Percentiles rank a stretch among this genome's conserved stretches.
Conservation (phyloP, 2,888 invertebrate genomes). For the Acronicta alni region DNA sequence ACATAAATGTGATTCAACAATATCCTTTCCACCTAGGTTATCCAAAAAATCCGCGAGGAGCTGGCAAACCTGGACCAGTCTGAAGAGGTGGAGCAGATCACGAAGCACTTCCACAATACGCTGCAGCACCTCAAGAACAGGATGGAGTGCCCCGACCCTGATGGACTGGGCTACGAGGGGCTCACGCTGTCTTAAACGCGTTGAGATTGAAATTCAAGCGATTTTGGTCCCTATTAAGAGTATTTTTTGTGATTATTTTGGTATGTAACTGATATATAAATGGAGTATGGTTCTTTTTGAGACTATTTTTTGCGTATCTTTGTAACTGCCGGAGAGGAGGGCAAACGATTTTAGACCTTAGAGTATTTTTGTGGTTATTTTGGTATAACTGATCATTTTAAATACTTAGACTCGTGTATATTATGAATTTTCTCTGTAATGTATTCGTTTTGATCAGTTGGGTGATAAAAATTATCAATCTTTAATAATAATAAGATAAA, state of each 20-base stretch:
- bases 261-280: neutral
- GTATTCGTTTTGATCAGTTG: too few relatives aligned
- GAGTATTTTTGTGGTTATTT: too few relatives aligned
- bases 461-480: too few relatives aligned
- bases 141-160: conserved; percentile 91
- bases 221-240: neutral
- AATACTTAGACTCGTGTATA: too few relatives aligned
- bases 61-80: conserved; percentile 97
- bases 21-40: conserved; percentile 90
- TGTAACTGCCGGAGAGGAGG: too few relatives aligned
- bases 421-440: too few relatives aligned
- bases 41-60: conserved; percentile 97
- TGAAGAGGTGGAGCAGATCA: conserved; percentile 98
- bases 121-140: conserved; percentile 93
- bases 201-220: neutral
- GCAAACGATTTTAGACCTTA: too few relatives aligned
- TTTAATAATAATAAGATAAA: too few relatives aligned
- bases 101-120: conserved; percentile 97
- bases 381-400: too few relatives aligned
- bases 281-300: too few relatives aligned
- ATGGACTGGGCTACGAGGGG: conserved; percentile 91
- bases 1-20: too few relatives aligned
- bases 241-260: neutral
- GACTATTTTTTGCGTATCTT: too few relatives aligned
- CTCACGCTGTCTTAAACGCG: conserved; percentile 76